A percentile compares a stretch with the other conserved stretches of the same genome.
Conservation (phyloP, 2,797 vertebrate species). For the Moxostoma hubbsi region DNA sequence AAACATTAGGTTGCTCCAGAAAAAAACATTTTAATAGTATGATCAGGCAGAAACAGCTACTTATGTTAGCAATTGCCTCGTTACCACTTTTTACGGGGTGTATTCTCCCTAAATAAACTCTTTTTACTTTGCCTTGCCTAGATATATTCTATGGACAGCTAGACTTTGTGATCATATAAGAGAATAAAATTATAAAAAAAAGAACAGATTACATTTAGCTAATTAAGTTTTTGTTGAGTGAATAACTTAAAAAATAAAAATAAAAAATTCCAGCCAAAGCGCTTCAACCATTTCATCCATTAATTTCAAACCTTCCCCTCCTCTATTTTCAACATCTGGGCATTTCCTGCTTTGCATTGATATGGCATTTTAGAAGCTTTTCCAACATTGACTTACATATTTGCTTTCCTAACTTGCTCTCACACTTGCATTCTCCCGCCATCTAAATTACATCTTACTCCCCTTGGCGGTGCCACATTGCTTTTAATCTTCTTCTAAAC, state of each 20-base stretch:
- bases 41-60: no score
- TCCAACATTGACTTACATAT: background rate
- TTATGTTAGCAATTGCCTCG: no score
- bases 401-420: constrained; percentile 37
- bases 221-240: background rate
- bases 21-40: no score
- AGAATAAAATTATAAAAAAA: background rate
- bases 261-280: background rate
- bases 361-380: constrained; percentile 48
- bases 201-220: background rate
- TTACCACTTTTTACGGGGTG: no score
- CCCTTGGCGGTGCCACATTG: constrained; percentile 39
- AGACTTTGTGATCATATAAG: no score
- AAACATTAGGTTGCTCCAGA: no score
- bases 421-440: constrained; percentile 7
- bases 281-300: constrained; percentile 33
- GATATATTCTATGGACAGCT: no score
- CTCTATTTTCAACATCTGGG: constrained; percentile 33
- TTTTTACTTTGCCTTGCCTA: no score
- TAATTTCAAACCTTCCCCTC: constrained; percentile 15
- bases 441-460: constrained; percentile 45
- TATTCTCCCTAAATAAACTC: no score
- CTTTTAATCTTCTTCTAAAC: constrained; percentile 48
- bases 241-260: background rate
- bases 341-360: constrained; percentile 48